These are phyloP conservation scores for Artibeus jamaicensis DNA, from an alignment of 2,797 vertebrate species.

Conservation along the genomic window DNA sequence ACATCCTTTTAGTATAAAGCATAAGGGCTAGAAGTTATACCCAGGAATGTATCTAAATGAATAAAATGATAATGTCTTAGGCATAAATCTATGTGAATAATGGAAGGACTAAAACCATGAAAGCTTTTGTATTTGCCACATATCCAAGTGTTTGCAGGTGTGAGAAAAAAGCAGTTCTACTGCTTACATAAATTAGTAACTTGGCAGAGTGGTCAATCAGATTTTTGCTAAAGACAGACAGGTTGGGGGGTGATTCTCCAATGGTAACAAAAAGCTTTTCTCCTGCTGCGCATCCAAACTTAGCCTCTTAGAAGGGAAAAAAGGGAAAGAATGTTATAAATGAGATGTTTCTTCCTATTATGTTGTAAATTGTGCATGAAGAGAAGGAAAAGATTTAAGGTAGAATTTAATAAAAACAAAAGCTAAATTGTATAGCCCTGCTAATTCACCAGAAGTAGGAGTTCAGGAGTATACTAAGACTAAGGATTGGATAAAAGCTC, in stretches of 20 bases:
- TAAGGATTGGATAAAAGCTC: background rate
- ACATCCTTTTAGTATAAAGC: background rate
- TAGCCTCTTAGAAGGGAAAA: background rate
- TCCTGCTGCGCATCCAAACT: background rate
- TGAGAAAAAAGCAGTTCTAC: background rate
- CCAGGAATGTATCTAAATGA: background rate
- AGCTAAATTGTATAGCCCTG: background rate
- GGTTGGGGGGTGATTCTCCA: background rate
- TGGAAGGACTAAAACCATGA: background rate
- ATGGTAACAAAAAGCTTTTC: background rate
- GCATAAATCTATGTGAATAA: background rate
- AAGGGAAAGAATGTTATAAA: background rate
- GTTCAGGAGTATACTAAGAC: background rate
- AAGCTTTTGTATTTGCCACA: background rate
- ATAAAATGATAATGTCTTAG: background rate
- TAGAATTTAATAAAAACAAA: background rate
- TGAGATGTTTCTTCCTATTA: background rate
- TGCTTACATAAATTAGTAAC: background rate
- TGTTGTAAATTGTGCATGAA: background rate
- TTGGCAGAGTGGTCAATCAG: background rate
- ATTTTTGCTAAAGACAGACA: background rate
- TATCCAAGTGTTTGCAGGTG: background rate
- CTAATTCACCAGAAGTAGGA: background rate
- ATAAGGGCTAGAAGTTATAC: background rate
- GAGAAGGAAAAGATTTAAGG: background rate